Percentiles rank a stretch among this genome's conserved stretches.
Conservation (phyloP, 1,140 invertebrate species). For the Heterodera carotae region DNA sequence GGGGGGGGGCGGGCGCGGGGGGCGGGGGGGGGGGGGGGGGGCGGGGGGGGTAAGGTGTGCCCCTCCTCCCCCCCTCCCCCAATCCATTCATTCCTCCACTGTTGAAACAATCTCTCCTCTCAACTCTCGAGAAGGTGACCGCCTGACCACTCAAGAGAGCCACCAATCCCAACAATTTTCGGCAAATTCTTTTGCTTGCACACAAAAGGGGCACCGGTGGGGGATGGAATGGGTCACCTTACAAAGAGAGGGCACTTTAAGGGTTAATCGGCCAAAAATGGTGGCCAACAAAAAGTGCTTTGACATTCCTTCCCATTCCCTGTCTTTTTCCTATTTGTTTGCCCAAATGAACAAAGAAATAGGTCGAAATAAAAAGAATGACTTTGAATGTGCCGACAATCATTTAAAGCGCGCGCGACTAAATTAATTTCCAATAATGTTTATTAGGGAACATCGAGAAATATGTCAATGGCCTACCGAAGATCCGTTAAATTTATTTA, state of each 20-base stretch:
- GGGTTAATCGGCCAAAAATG: constrained; percentile 2
- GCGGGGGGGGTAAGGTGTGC: neutral
- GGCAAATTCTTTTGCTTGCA: neutral
- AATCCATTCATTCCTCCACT: neutral
- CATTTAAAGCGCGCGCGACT: neutral
- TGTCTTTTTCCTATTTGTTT: neutral
- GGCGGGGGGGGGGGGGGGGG: too few relatives aligned
- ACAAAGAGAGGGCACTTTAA: neutral
- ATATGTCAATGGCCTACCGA: too few relatives aligned
- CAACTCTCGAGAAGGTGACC: neutral
- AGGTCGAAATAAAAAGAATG: neutral
- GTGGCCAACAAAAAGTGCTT: neutral
- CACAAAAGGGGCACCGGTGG: neutral
- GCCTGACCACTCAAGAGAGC: neutral
- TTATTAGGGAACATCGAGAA: too few relatives aligned
- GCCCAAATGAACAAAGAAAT: neutral
- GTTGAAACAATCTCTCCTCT: neutral
- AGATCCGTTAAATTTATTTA: neutral
- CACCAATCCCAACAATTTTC: neutral
- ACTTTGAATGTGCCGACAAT: neutral
- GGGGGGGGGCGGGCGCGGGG: too few relatives aligned
- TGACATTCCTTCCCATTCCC: neutral
- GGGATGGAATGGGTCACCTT: neutral
- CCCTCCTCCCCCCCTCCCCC: too few relatives aligned
- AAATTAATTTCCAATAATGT: too few relatives aligned